Evolutionary conservation across 2,797 vertebrate species (phyloP).

Genomic region (Pantherophis vulpinus): DNA sequence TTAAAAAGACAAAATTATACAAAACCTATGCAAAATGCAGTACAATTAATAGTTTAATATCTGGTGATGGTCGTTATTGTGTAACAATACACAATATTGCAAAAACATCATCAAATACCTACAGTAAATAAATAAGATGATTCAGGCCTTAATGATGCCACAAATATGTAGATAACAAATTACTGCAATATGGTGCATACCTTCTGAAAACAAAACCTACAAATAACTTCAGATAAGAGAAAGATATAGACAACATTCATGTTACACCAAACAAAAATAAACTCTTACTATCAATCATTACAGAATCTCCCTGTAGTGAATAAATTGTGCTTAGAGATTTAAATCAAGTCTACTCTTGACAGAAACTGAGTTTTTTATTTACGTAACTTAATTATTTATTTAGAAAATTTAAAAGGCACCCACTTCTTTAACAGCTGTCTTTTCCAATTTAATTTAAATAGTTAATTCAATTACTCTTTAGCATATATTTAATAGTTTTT

Average conservation of each 20-base stretch:
- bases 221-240: neutral
- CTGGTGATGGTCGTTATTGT: neutral
- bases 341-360: neutral
- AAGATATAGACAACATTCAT: neutral
- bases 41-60: neutral
- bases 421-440: neutral
- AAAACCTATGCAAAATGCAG: neutral
- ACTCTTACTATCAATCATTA: neutral
- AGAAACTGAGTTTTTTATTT: neutral
- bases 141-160: neutral
- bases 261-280: neutral
- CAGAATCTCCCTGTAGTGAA: neutral
- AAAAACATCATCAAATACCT: neutral
- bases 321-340: neutral
- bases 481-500: neutral
- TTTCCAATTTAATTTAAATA: neutral
- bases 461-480: neutral
- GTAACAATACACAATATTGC: neutral
- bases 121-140: neutral
- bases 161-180: neutral
- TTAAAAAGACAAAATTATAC: neutral
- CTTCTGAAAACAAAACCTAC: neutral
- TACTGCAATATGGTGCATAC: neutral
- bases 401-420: neutral
- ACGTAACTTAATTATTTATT: neutral